Evolutionary conservation across 2,797 vertebrate species (phyloP).

Genomic region (Pseudochirops cupreus): DNA sequence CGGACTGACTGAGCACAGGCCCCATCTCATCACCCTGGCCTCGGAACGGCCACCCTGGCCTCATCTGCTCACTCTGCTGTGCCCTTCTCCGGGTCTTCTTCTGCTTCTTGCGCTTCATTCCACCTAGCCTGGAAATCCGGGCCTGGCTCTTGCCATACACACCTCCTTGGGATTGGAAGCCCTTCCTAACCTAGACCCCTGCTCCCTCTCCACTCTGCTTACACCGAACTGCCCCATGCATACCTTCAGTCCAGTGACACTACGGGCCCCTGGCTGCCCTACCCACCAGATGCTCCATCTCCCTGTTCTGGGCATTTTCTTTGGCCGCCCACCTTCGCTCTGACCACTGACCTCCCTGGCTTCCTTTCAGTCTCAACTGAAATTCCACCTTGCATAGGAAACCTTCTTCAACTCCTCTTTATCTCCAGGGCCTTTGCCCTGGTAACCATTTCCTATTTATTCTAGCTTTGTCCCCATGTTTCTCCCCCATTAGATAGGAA

Average conservation of each 20-base stretch:
- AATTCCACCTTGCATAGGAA: neutral
- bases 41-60: neutral
- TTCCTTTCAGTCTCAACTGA: neutral
- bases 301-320: neutral
- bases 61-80: neutral
- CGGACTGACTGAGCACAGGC: neutral
- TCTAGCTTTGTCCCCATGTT: neutral
- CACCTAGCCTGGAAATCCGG: neutral
- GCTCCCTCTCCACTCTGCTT: neutral
- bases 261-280: neutral
- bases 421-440: neutral
- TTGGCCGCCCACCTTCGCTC: neutral
- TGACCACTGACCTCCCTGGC: neutral
- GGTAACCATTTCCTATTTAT: neutral
- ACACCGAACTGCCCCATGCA: too few relatives aligned
- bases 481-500: neutral
- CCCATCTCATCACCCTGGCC: neutral
- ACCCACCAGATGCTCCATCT: neutral
- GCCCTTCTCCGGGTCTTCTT: neutral
- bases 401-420: neutral
- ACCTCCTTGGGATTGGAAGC: neutral
- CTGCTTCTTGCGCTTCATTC: neutral
- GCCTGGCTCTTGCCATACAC: neutral
- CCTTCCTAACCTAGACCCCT: neutral
- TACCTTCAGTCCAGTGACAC: neutral